Percentiles rank a stretch among this genome's conserved stretches.
These are phyloP conservation scores for Pocillopora meandrina DNA, from an alignment of 92 coral and sea anemone genomes.

Conservation along the genomic window DNA sequence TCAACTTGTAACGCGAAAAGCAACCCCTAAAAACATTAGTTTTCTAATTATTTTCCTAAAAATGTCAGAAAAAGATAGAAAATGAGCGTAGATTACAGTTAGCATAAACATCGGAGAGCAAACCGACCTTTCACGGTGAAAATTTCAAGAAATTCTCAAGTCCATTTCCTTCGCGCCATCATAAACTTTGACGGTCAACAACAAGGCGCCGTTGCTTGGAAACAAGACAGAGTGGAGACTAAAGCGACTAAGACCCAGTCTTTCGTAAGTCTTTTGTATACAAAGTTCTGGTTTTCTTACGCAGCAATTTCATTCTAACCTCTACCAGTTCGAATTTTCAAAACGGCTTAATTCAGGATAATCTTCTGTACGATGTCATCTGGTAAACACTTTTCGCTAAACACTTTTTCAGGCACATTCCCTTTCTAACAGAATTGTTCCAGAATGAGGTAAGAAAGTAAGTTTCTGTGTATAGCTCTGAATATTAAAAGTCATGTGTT, in stretches of 20 bases:
- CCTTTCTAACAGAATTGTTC: too few relatives aligned
- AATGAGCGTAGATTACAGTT: neutral
- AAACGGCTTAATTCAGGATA: too few relatives aligned
- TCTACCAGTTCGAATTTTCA: too few relatives aligned
- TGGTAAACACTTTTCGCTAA: too few relatives aligned
- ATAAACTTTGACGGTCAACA: slow-evolving; percentile 29
- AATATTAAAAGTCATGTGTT: too few relatives aligned
- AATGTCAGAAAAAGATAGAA: too few relatives aligned
- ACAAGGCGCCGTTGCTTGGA: slow-evolving; percentile 41
- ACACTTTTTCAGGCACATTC: too few relatives aligned
- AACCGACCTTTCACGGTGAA: slow-evolving; percentile 12
- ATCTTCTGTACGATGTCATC: too few relatives aligned
- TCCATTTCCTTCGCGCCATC: slow-evolving; percentile 15
- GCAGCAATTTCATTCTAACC: too few relatives aligned
- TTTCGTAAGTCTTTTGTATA: neutral
- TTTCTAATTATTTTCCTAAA: neutral
- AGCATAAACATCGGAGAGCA: neutral
- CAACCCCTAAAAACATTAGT: neutral
- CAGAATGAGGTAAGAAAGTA: too few relatives aligned
- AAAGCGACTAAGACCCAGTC: slow-evolving; percentile 24
- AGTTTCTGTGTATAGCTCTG: too few relatives aligned
- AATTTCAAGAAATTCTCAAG: slow-evolving; percentile 22
- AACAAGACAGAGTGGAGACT: slow-evolving; percentile 26
- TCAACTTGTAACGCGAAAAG: too few relatives aligned
- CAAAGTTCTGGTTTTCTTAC: neutral